phyloP scores from a whole-genome alignment of 1,140 invertebrate species.

The Papilio machaon region DNA sequence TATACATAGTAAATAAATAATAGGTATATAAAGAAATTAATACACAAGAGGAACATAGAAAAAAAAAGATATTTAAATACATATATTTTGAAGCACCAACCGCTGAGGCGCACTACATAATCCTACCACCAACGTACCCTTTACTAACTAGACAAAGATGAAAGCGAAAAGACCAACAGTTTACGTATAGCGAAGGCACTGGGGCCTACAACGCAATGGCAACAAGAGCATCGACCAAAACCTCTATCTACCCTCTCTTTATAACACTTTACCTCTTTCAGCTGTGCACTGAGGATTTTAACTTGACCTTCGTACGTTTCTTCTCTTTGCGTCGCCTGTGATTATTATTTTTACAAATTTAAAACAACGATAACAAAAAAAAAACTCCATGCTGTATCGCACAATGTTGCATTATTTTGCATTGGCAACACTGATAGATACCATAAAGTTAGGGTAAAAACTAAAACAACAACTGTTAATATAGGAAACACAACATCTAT shows the following conservation, averaged over 20 bases:
- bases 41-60: conserved; percentile 64
- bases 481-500: conserved; percentile 53
- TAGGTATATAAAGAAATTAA: conserved; percentile 65
- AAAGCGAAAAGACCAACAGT: conserved; percentile 30
- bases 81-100: conserved; percentile 79
- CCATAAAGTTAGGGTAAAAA: conserved; percentile 43
- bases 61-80: conserved; percentile 63
- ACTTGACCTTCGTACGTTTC: conserved; percentile 97
- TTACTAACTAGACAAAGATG: conserved; percentile 43
- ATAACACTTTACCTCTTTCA: conserved; percentile 92
- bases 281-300: conserved; percentile 94
- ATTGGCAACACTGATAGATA: conserved; percentile 54
- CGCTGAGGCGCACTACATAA: conserved; percentile 68
- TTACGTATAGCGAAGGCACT: conserved; percentile 42
- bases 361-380: conserved; percentile 67
- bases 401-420: conserved; percentile 47
- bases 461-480: conserved; percentile 28
- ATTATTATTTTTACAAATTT: conserved; percentile 76
- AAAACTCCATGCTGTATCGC: conserved; percentile 70
- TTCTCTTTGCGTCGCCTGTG: conserved; percentile 97
- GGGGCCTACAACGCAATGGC: conserved; percentile 60
- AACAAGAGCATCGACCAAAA: conserved; percentile 75
- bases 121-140: conserved; percentile 67
- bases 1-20: conserved; percentile 58
- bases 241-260: conserved; percentile 67